phyloP scores from a whole-genome alignment of 37 sponge, comb jelly and placozoan genomes.

The Chondrosia reniformis region DNA sequence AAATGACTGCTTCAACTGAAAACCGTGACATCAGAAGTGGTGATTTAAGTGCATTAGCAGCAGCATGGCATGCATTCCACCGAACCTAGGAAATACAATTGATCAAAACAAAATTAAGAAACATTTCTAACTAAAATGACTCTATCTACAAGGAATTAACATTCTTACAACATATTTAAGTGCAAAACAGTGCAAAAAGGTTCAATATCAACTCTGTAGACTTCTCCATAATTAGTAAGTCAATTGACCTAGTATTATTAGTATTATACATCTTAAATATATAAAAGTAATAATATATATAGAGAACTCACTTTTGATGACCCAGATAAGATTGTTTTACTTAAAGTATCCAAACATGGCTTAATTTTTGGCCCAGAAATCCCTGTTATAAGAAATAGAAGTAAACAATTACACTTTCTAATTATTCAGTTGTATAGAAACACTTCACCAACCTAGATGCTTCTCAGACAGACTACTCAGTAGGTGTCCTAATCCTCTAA shows the following conservation, averaged over 20 bases:
- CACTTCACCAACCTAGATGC: background rate
- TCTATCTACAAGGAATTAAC: background rate
- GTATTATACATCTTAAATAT: background rate
- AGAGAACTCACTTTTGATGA: background rate
- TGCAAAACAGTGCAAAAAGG: no score
- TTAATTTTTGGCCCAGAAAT: background rate
- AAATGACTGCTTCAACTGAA: background rate
- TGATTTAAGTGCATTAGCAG: background rate
- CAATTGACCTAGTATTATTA: background rate
- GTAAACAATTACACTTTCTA: background rate
- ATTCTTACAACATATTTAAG: no score
- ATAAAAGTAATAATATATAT: background rate
- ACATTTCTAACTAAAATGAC: background rate
- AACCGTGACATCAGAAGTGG: background rate
- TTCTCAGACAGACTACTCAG: background rate
- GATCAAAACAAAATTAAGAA: background rate
- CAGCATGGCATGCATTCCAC: conserved; percentile 17
- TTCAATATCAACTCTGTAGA: no score
- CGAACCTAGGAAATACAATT: background rate
- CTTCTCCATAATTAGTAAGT: background rate
- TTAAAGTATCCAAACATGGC: background rate
- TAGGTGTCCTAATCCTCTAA: conserved; percentile 14
- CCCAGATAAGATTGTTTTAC: background rate
- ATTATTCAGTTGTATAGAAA: background rate
- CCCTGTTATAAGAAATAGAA: background rate